Evolutionary conservation across 2,888 invertebrate genomes (phyloP).

Genomic region (Pseudococcus viburni): DNA sequence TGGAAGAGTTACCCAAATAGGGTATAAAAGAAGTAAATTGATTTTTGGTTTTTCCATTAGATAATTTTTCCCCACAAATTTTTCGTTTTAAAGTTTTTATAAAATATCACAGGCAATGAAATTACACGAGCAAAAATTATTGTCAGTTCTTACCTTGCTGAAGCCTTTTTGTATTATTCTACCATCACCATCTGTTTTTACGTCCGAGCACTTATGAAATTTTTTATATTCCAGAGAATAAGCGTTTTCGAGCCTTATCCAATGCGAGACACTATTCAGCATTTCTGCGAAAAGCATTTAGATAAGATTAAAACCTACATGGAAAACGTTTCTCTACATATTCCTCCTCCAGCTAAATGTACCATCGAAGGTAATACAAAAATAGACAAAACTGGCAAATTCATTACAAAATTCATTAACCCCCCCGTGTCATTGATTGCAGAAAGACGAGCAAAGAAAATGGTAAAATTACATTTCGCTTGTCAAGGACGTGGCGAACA

Average conservation of each 20-base stretch:
- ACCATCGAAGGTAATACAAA: slow-evolving; percentile 86
- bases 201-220: background rate
- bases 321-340: slow-evolving; percentile 85
- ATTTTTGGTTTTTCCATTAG: too few relatives aligned
- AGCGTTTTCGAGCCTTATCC: slow-evolving; percentile 91
- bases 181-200: too few relatives aligned
- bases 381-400: background rate
- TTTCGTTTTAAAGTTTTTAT: too few relatives aligned
- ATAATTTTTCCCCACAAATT: too few relatives aligned
- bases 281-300: slow-evolving; percentile 95
- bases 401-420: background rate
- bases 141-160: too few relatives aligned
- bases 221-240: slow-evolving; percentile 75
- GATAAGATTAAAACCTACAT: slow-evolving; percentile 93
- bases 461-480: slow-evolving; percentile 89
- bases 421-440: slow-evolving; percentile 67
- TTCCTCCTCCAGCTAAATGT: slow-evolving; percentile 93
- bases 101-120: too few relatives aligned
- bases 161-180: background rate
- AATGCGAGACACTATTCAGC: slow-evolving; percentile 93
- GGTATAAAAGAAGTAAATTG: too few relatives aligned
- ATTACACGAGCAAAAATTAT: too few relatives aligned
- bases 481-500: slow-evolving; percentile 88
- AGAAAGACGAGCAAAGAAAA: slow-evolving; percentile 88
- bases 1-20: too few relatives aligned